Percentiles rank a stretch among this genome's conserved stretches.
Conservation (phyloP, 23 tunicate species). For the Diplosoma virens region DNA sequence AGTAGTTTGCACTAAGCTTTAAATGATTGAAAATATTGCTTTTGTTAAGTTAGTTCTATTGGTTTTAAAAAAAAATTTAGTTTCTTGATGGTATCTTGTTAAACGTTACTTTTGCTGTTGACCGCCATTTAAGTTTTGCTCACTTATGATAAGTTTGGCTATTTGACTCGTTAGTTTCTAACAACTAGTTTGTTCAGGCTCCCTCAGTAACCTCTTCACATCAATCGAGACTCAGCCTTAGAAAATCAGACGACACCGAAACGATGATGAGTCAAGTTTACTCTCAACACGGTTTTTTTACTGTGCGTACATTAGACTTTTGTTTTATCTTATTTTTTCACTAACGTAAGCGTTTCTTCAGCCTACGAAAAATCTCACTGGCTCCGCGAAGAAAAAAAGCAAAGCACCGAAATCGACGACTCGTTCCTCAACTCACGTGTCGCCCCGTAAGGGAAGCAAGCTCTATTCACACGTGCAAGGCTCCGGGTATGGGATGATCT, state of each 20-base stretch:
- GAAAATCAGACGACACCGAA: slow-evolving; percentile 55
- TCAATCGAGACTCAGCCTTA: slow-evolving; percentile 34
- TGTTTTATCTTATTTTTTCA: no score
- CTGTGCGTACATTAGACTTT: no score
- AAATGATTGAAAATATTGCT: no score
- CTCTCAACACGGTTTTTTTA: slow-evolving; percentile 30
- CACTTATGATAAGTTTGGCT: no score
- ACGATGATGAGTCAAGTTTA: slow-evolving; percentile 93
- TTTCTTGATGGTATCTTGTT: no score
- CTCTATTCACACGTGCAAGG: slow-evolving; percentile 37
- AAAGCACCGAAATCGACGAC: background rate
- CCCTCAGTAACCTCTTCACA: slow-evolving; percentile 42
- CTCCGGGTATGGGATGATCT: slow-evolving; percentile 30
- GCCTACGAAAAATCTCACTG: background rate
- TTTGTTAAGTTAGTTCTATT: no score
- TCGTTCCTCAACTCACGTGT: background rate
- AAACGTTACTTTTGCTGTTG: no score
- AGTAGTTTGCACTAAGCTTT: no score
- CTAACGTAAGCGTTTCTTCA: no score
- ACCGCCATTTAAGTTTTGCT: no score
- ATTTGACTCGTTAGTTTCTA: background rate
- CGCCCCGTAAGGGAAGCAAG: slow-evolving; percentile 52
- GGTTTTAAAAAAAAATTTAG: no score
- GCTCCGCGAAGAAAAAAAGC: background rate
- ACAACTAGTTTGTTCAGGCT: slow-evolving; percentile 20